Base-by-base conservation (phyloP, 37 sponge, comb jelly and placozoan species). In the Halisarca cf. caerulea region DNA sequence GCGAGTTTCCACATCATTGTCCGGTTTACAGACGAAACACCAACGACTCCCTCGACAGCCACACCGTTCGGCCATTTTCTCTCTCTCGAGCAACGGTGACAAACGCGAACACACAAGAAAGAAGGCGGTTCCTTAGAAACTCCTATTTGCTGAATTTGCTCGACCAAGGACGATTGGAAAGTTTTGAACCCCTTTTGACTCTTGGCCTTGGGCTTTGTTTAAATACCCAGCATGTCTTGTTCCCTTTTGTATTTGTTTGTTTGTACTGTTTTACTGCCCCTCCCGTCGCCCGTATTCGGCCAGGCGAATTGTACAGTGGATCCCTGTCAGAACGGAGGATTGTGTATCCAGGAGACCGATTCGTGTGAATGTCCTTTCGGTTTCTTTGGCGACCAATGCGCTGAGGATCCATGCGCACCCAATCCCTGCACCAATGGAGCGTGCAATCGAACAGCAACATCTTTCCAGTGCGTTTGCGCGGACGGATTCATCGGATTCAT, bases 311-410 rank as follows among this genome's bases (percentile, higher is more conserved):
- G 69, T 33, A 68, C 35, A 28, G 69, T 28, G 17, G 34, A 34
- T 28, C 80, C 84, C 23, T 89, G 89, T 64, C 59, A 66, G 39
- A 83, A 83, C 55, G 60, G 28, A 36, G 89, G 72, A 24, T 79
- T 59, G 1, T 89, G 89, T 51, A 21, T n/a, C 4, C n/a, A 77
- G 8, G 42, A 37, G 23, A 25, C 77, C 15, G 40, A 15, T 0
- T 33, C 54, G 17, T 91, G 91, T 58, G 37, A 51, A 21, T 91
- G 91, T 77, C 3, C 32, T 24, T 24, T n/a, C 28, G 59, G 66
- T 0, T 85, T 68, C 47, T 80, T 80, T 58, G 92, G 92, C 33
- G 62, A 20, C 37, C 20, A 54, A 38, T 92, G 89, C 59, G 72
- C 68, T 21, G n/a, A 28, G 37, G 25, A 75, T 14, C 43, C 44